A percentile compares a stretch with the other conserved stretches of the same genome.
Conservation (phyloP, 1,140 invertebrate genomes). For the Lepidurus apus region DNA sequence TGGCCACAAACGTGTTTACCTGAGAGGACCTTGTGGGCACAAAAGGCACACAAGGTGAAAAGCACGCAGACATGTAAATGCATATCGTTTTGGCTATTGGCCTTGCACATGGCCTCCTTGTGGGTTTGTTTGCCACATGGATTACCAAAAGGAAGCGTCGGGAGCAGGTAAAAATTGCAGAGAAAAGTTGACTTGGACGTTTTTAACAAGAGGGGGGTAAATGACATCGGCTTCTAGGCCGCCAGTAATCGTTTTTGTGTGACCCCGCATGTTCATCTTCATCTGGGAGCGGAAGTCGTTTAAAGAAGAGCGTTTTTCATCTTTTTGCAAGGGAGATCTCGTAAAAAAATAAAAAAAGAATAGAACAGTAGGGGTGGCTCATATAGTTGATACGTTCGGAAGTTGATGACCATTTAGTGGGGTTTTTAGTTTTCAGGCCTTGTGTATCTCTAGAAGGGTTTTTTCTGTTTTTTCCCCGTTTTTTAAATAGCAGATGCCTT, state of each 20-base stretch:
- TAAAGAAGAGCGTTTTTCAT: background rate
- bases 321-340: background rate
- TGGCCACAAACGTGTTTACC: no score
- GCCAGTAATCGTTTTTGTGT: background rate
- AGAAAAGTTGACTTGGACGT: no score
- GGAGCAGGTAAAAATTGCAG: no score
- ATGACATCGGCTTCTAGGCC: background rate
- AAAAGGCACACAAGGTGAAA: no score
- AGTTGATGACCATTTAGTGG: constrained; percentile 6
- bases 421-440: no score
- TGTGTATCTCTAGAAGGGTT: no score
- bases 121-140: no score
- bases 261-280: background rate
- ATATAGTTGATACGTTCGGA: background rate
- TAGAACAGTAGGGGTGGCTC: constrained; percentile 5
- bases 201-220: background rate
- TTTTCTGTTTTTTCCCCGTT: background rate
- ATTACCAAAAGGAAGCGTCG: no score
- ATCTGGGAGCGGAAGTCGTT: background rate
- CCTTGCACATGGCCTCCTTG: no score
- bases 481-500: background rate
- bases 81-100: no score
- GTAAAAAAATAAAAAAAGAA: background rate
- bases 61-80: no score
- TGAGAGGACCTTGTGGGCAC: no score